Percentiles rank a stretch among this genome's conserved stretches.
These are phyloP conservation scores for Triplophysa tibetana DNA, from an alignment of 2,113 vertebrate genomes.

Conservation along the genomic window DNA sequence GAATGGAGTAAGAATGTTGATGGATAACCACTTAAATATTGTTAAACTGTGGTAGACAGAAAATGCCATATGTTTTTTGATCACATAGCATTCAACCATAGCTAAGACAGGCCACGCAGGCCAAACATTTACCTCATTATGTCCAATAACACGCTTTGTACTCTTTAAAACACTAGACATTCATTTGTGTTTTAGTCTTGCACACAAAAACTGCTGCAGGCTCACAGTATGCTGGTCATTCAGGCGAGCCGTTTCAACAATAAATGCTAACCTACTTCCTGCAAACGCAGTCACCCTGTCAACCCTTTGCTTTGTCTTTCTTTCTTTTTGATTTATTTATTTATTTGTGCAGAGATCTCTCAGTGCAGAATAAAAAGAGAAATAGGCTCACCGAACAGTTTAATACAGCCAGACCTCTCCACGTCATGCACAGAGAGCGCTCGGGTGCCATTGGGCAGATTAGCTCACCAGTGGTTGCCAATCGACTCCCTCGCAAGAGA, in stretches of 20 bases:
- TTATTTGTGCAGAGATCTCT: background rate
- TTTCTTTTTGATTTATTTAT: background rate
- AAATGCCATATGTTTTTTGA: too few species aligned
- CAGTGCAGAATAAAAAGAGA: background rate
- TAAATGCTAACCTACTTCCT: slow-evolving; percentile 42
- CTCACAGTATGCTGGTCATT: slow-evolving; percentile 21
- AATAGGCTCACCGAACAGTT: background rate
- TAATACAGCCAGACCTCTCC: slow-evolving; percentile 22
- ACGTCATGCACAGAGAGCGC: slow-evolving; percentile 31
- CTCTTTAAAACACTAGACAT: background rate
- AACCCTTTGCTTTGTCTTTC: slow-evolving; percentile 32
- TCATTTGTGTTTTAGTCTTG: slow-evolving; percentile 20
- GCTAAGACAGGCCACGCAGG: too few species aligned
- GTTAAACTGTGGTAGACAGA: too few species aligned
- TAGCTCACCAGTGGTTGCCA: slow-evolving; percentile 32
- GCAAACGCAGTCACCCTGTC: slow-evolving; percentile 43
- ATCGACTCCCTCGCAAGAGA: slow-evolving; percentile 67
- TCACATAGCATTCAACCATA: too few species aligned
- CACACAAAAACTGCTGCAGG: background rate
- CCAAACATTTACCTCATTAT: background rate
- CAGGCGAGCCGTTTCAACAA: slow-evolving; percentile 23
- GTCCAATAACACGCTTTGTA: background rate
- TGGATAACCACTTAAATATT: too few species aligned
- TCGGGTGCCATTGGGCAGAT: background rate
- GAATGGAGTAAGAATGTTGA: too few species aligned